Evolutionary conservation across 2,797 vertebrate species (phyloP).

Genomic region (Pseudocheirus occidentalis): DNA sequence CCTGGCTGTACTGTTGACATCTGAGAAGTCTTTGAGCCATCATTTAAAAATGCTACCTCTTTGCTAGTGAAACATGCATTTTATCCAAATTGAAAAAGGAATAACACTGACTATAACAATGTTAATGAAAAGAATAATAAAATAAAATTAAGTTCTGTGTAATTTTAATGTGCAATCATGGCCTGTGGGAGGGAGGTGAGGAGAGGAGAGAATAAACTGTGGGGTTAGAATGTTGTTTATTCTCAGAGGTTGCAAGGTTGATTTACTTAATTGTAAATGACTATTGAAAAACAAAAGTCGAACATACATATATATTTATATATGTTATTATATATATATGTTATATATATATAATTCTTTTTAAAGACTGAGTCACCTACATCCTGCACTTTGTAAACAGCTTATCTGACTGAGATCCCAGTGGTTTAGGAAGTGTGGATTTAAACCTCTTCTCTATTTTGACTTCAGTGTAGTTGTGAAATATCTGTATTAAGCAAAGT

Average conservation of each 20-base stretch:
- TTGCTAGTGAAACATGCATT: not conserved
- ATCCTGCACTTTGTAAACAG: conserved; percentile 41
- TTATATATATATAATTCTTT: too few species aligned
- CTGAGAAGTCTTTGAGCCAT: not conserved
- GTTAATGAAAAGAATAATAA: not conserved
- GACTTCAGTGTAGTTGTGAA: conserved; percentile 68
- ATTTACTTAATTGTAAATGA: not conserved
- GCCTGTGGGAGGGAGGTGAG: not conserved
- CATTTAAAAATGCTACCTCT: not conserved
- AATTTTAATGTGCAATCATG: not conserved
- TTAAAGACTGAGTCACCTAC: not conserved
- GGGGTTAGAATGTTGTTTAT: not conserved
- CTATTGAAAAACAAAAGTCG: not conserved
- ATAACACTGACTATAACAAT: not conserved
- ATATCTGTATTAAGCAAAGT: conserved; percentile 78
- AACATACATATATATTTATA: not conserved
- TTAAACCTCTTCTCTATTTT: conserved; percentile 63
- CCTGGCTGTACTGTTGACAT: not conserved
- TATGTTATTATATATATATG: too few species aligned
- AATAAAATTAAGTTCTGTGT: not conserved
- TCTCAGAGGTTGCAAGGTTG: not conserved
- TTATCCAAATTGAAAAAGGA: not conserved
- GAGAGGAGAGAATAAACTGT: too few species aligned
- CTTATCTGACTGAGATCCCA: conserved; percentile 67
- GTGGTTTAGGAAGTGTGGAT: conserved; percentile 51